Conservation (phyloP, 2,797 vertebrate genomes). For the Dendrocincla tyrannina region DNA sequence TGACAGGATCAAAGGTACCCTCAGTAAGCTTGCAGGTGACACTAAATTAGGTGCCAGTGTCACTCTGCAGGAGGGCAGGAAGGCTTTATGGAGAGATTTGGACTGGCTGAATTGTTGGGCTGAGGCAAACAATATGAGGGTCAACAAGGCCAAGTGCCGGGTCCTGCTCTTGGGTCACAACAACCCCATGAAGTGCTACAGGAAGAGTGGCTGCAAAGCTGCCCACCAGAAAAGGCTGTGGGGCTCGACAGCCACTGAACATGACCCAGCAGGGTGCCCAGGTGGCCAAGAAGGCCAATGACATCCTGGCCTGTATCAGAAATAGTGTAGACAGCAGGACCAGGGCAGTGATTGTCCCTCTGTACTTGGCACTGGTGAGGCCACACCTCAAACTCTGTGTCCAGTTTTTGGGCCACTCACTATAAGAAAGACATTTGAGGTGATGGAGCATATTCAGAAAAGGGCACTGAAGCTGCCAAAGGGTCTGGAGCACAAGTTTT, state of each 20-base stretch:
- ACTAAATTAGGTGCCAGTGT: neutral
- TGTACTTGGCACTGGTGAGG: neutral
- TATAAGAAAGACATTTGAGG: neutral
- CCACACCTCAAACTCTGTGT: fast-evolving
- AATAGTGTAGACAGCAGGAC: neutral
- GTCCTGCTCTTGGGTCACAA: neutral
- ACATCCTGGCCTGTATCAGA: neutral
- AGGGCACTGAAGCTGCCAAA: fast-evolving
- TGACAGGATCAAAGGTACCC: neutral
- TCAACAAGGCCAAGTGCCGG: neutral
- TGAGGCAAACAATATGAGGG: neutral
- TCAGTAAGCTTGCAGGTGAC: neutral
- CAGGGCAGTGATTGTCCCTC: neutral
- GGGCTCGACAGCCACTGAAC: fast-evolving
- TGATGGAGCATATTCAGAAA: fast-evolving
- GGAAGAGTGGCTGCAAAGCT: neutral
- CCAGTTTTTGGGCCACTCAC: neutral
- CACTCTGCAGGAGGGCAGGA: neutral
- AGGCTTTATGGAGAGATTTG: neutral
- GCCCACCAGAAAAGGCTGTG: neutral
- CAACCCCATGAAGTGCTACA: fast-evolving
- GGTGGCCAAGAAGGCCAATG: neutral
- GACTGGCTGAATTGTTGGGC: neutral
- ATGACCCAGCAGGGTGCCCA: neutral
- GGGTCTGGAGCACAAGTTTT: neutral